Evolutionary conservation across 1,140 invertebrate genomes (phyloP).

Genomic region (Brachionus rubens): DNA sequence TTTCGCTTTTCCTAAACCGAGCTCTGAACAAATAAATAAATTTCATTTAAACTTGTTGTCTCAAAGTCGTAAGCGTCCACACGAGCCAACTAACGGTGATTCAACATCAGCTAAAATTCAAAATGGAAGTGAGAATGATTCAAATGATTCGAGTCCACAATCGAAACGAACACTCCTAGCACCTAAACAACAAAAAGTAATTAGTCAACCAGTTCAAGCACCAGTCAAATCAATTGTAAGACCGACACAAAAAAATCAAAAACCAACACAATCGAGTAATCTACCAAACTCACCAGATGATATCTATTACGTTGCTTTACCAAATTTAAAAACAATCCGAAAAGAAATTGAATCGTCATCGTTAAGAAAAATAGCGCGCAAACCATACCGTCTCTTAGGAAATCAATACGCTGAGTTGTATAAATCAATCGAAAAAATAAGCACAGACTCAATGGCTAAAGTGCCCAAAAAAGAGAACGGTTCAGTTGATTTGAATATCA

Average conservation of each 20-base stretch:
- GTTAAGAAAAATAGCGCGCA: constrained; percentile 18
- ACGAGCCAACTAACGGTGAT: background rate
- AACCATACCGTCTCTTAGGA: background rate
- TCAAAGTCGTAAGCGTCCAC: constrained; percentile 19
- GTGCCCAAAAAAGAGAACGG: background rate
- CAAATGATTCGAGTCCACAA: constrained; percentile 23
- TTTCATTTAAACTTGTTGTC: constrained; percentile 38
- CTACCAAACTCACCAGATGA: constrained; percentile 15
- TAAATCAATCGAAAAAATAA: background rate
- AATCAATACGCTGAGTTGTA: background rate
- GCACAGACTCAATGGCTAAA: background rate
- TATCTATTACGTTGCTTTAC: background rate
- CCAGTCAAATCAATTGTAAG: background rate
- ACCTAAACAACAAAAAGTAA: background rate
- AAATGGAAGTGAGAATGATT: constrained; percentile 28
- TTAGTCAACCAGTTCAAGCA: too few relatives aligned
- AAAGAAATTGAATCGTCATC: background rate
- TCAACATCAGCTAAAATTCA: background rate
- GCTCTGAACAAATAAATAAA: constrained; percentile 41
- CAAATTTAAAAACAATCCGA: background rate
- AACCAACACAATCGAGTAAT: constrained; percentile 30
- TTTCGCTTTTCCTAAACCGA: constrained; percentile 21
- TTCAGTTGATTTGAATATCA: background rate
- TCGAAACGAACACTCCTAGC: background rate
- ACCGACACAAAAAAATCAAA: constrained; percentile 1